A percentile compares a stretch with the other conserved stretches of the same genome.
phyloP scores from a whole-genome alignment of 2,797 vertebrate genomes.

The Sus cebifrons region DNA sequence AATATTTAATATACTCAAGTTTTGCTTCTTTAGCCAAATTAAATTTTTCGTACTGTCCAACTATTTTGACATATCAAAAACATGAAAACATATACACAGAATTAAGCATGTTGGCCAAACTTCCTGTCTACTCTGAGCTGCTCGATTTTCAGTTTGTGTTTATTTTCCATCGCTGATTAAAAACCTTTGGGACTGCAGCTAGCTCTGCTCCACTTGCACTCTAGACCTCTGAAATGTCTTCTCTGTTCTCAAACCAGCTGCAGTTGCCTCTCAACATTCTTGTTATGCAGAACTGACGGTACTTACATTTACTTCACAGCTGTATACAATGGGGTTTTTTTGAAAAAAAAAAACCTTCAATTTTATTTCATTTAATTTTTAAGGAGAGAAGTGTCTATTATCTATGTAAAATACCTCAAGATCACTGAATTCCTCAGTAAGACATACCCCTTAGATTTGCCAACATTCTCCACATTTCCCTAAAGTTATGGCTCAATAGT shows the following conservation, averaged over 20 bases:
- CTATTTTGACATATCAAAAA: constrained; percentile 52
- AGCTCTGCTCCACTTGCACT: not conserved
- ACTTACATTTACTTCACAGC: not conserved
- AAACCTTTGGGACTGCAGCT: not conserved
- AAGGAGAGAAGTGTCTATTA: not conserved
- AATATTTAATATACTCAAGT: not conserved
- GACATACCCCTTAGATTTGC: not conserved
- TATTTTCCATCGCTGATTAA: not conserved
- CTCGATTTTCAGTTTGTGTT: not conserved
- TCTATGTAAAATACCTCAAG: not conserved
- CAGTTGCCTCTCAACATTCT: not conserved
- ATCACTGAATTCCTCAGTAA: not conserved
- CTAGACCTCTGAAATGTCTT: not conserved
- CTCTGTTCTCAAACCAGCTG: not conserved
- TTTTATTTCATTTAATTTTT: not conserved
- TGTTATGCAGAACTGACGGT: not conserved
- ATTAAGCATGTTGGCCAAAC: not conserved
- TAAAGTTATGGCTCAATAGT: not conserved
- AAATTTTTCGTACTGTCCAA: not conserved
- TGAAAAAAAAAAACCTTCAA: not conserved
- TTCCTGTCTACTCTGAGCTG: not conserved
- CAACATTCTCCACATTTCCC: not conserved
- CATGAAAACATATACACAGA: not conserved
- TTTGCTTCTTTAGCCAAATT: constrained; percentile 24
- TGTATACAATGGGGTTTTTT: not conserved